Conservation (phyloP, 1,140 invertebrate genomes). For the Samia ricini region DNA sequence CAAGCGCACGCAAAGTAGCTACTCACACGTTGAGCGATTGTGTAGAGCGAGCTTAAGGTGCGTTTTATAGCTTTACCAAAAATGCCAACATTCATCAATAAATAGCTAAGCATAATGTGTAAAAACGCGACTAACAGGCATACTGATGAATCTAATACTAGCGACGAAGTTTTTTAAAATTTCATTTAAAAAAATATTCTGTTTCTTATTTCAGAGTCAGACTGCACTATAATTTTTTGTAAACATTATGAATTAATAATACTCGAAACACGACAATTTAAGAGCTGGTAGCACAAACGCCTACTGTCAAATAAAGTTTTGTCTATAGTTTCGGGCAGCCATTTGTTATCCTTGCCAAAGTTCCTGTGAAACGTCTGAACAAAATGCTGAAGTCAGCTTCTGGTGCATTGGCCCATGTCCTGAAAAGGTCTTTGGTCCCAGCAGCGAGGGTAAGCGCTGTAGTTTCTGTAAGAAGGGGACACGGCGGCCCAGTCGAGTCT, state of each 20-base stretch:
- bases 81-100: no score
- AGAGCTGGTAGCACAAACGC: neutral
- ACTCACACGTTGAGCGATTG: no score
- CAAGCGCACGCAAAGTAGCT: no score
- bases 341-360: conserved; percentile 68
- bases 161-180: no score
- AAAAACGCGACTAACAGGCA: no score
- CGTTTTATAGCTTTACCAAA: no score
- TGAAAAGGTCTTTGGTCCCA: conserved; percentile 63
- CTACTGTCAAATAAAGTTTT: neutral
- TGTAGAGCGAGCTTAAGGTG: no score
- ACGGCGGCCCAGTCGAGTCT: conserved; percentile 59
- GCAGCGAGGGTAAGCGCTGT: conserved; percentile 52
- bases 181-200: neutral
- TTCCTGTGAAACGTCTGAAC: conserved; percentile 40
- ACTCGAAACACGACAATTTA: neutral
- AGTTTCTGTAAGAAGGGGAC: conserved; percentile 42
- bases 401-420: conserved; percentile 55
- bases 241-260: neutral
- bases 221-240: neutral
- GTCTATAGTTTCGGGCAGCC: conserved; percentile 61
- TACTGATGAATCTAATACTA: no score
- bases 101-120: no score
- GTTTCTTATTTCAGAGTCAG: neutral
- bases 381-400: conserved; percentile 71